Evolutionary conservation across 2,888 invertebrate genomes (phyloP), one percentile per base, ranked within the genome.

Genomic region (Drosophila cognata): DNA sequence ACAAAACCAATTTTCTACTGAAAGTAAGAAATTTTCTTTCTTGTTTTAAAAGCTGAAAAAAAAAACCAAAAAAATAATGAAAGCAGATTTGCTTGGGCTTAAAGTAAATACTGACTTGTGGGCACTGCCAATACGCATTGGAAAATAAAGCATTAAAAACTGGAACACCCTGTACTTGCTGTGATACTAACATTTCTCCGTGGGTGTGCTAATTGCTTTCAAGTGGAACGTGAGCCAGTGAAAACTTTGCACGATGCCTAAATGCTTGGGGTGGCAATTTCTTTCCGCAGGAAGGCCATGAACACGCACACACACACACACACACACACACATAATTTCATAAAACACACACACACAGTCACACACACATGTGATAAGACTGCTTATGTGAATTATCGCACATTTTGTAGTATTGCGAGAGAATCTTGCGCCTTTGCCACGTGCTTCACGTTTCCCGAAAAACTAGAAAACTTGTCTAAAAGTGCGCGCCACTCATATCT

Each of bases 351-450:
- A 36, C 56, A 58, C 51, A 52, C 58, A 43, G 68, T 48, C 52
- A 36, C 33, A 31, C 52, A 48, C 77, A 73, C 74, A 79, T 59
- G 74, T 77, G 89, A 86, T 88, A 86, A 89, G 76, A 89, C 81
- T 90, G 76, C 81, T 89, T 87, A 87, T 87, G 87, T 89, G 89
- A 87, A 87, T 87, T 90, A 87, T 89, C 89, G 90, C 84, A 87
- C 89, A 89, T 89, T 82, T 89, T 89, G 73, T 72, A 80, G 76
- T 66, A 72, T 75, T 75, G 80, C 66, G 57, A 64, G 66, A 29
- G 84, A 73, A 76, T 81, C 81, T 68, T 52, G 64, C 58, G 69
- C 64, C 62, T 65, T 21, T 57, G 29, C 57, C 29, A 21, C 53
- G 60, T 38, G 46, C 21, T 38, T 64, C 62, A 51, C 63, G 50